Conservation (phyloP, 53 echinoderm and acorn worm species). For the Actinopyga echinites region DNA sequence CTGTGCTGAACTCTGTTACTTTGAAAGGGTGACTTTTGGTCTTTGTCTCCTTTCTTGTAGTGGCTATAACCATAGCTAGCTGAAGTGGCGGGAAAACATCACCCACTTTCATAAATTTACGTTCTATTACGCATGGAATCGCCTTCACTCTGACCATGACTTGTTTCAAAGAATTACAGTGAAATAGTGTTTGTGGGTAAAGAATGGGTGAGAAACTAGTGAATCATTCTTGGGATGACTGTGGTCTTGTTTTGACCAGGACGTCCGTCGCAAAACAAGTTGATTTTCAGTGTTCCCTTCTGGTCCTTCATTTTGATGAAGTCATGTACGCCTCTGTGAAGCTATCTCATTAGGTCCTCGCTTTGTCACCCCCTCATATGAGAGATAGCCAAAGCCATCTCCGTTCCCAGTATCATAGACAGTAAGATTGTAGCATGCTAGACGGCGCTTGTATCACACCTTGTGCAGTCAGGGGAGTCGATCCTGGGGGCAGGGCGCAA, state of each 20-base stretch:
- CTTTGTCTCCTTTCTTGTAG: not conserved
- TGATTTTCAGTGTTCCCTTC: too few species aligned
- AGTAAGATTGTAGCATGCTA: too few species aligned
- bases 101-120: not conserved
- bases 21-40: not conserved
- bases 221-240: not conserved
- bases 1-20: not conserved
- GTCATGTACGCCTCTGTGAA: not conserved
- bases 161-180: constrained; percentile 23
- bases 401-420: too few species aligned
- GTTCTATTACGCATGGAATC: not conserved
- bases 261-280: constrained; percentile 31
- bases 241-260: constrained; percentile 39
- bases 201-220: constrained; percentile 34
- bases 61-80: not conserved
- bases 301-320: not conserved
- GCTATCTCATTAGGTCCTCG: constrained; percentile 29
- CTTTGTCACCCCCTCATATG: not conserved
- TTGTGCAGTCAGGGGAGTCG: too few species aligned
- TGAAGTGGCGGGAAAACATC: not conserved
- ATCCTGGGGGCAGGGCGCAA: too few species aligned
- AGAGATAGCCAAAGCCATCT: too few species aligned
- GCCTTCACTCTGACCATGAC: not conserved
- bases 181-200: not conserved
- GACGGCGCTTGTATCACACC: too few species aligned